These are phyloP conservation scores for Oreochromis grahami DNA, from an alignment of 2,797 vertebrate genomes.

Conservation along the genomic window DNA sequence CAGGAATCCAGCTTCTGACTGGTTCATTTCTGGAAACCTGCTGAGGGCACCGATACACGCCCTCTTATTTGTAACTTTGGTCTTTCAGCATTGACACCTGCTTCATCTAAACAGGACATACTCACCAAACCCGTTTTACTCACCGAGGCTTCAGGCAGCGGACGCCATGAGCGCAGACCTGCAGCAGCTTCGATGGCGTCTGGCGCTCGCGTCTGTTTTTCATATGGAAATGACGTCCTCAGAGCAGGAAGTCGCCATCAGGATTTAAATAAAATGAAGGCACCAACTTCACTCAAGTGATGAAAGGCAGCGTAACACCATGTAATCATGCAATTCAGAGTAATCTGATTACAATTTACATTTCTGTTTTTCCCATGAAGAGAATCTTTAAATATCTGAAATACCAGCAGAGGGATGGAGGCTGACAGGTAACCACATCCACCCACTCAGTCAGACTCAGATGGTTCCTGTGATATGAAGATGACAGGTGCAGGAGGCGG, in stretches of 20 bases:
- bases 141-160: neutral
- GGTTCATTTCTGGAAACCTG: neutral
- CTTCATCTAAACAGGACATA: neutral
- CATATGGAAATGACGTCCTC: neutral
- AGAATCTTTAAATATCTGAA: neutral
- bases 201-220: fast-evolving
- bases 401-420: neutral
- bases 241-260: neutral
- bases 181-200: neutral
- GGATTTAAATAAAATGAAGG: neutral
- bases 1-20: neutral
- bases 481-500: neutral
- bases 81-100: neutral
- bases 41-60: fast-evolving
- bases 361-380: neutral
- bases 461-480: neutral
- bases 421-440: neutral
- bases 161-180: neutral
- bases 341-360: neutral
- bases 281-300: neutral
- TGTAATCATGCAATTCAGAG: neutral
- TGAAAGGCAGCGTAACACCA: fast-evolving
- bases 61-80: neutral
- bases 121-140: neutral
- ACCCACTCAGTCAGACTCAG: neutral